A percentile compares a stretch with the other conserved stretches of the same genome.
Conservation (phyloP, 2,797 vertebrate genomes). For the Selene dorsalis region DNA sequence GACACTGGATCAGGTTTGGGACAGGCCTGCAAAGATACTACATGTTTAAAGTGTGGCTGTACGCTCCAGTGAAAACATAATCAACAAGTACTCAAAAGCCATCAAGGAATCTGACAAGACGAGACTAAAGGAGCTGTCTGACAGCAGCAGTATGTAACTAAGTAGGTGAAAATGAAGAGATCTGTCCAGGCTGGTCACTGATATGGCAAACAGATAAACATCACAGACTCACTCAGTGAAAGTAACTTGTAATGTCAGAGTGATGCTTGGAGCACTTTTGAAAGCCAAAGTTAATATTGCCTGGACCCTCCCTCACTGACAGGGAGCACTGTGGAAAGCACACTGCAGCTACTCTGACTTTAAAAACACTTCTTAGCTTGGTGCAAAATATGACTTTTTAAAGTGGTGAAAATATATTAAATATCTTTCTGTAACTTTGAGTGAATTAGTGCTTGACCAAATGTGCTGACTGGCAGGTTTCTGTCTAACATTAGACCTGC, state of each 20-base stretch:
- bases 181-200: slow-evolving; percentile 78
- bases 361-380: neutral
- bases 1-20: slow-evolving; percentile 47
- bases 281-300: slow-evolving; percentile 50
- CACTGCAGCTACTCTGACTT: neutral
- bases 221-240: slow-evolving; percentile 68
- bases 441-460: neutral
- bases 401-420: neutral
- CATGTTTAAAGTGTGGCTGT: slow-evolving; percentile 50
- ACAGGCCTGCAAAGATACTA: slow-evolving; percentile 62
- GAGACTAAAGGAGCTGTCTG: slow-evolving; percentile 58
- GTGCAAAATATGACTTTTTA: neutral
- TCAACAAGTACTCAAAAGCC: slow-evolving; percentile 64
- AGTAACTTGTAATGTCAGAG: slow-evolving; percentile 76
- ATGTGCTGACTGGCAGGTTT: neutral
- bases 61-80: slow-evolving; percentile 52
- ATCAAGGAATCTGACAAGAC: slow-evolving; percentile 59
- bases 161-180: slow-evolving; percentile 80
- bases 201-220: slow-evolving; percentile 81
- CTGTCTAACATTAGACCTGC: neutral
- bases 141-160: slow-evolving; percentile 71
- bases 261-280: slow-evolving; percentile 61
- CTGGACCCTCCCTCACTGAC: slow-evolving; percentile 26
- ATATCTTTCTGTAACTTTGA: neutral
- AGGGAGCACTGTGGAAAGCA: slow-evolving; percentile 9